phyloP scores from a whole-genome alignment of 1,140 invertebrate species.

The Matsumurasca onukii region DNA sequence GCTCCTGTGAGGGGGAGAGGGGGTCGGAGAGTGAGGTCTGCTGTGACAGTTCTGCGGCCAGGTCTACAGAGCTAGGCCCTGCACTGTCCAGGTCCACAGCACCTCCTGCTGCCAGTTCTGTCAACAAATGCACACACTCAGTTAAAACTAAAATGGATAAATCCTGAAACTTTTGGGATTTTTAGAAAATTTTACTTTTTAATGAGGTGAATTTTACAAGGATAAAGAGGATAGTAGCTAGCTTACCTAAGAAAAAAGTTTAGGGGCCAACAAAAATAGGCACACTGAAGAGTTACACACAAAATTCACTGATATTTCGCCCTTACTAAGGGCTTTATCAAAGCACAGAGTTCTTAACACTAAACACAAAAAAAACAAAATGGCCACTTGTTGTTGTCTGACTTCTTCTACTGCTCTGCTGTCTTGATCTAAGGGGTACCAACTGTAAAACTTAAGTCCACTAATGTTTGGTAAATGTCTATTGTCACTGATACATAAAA shows the following conservation, averaged over 20 bases:
- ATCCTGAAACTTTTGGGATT: neutral
- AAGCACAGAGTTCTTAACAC: too few relatives aligned
- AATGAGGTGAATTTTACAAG: neutral
- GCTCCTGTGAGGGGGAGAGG: conserved; percentile 45
- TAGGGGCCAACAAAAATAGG: neutral
- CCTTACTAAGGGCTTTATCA: too few relatives aligned
- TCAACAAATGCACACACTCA: conserved; percentile 26
- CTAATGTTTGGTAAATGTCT: too few relatives aligned
- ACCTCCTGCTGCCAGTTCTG: conserved; percentile 47
- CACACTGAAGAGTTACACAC: too few relatives aligned
- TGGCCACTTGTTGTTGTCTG: too few relatives aligned
- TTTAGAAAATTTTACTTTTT: neutral
- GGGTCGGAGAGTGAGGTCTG: conserved; percentile 48
- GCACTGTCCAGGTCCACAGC: conserved; percentile 39
- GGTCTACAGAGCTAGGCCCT: conserved; percentile 37
- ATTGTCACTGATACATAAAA: too few relatives aligned
- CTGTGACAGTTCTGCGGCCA: conserved; percentile 45
- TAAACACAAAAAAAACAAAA: too few relatives aligned
- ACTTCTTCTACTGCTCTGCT: too few relatives aligned
- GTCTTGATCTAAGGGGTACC: too few relatives aligned
- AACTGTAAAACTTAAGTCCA: too few relatives aligned
- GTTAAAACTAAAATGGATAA: neutral
- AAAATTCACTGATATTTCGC: too few relatives aligned
- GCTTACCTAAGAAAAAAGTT: neutral
- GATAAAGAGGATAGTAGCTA: neutral